These are phyloP conservation scores for Gymnopithys bicolor DNA, from an alignment of 2,797 vertebrate species.

Conservation along the genomic window DNA sequence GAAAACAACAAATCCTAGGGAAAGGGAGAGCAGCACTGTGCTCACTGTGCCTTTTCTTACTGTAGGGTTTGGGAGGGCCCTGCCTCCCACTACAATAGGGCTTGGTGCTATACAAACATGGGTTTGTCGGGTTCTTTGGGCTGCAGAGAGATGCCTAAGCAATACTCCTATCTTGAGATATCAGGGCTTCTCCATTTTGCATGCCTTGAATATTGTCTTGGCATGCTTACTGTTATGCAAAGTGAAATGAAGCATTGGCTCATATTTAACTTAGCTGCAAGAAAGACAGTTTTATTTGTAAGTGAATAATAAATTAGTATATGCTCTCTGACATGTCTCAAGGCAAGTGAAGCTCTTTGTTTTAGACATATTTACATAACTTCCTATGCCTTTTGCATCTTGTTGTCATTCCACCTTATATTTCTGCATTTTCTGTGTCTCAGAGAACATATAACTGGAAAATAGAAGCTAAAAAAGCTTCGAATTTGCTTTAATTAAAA, in stretches of 20 bases:
- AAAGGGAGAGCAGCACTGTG: neutral
- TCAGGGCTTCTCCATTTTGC: neutral
- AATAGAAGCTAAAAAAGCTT: neutral
- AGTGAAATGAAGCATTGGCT: neutral
- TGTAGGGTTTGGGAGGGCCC: neutral
- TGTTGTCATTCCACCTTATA: neutral
- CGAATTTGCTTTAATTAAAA: neutral
- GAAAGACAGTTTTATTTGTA: constrained; percentile 32
- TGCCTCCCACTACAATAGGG: neutral
- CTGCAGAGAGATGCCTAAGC: neutral
- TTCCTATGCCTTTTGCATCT: neutral
- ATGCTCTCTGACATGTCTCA: constrained; percentile 1
- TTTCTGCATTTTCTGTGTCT: neutral
- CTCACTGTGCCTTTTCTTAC: neutral
- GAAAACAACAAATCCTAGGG: neutral
- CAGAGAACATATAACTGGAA: neutral
- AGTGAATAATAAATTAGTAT: constrained; percentile 16
- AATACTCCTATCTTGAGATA: neutral
- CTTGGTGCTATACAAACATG: neutral
- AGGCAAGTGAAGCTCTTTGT: neutral
- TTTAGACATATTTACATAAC: constrained; percentile 4
- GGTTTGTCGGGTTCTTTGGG: rapidly evolving
- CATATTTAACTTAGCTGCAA: neutral
- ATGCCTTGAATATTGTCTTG: neutral
- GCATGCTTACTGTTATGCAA: neutral